Conservation (phyloP, 2,888 invertebrate genomes). For the Eupithecia exiguata region DNA sequence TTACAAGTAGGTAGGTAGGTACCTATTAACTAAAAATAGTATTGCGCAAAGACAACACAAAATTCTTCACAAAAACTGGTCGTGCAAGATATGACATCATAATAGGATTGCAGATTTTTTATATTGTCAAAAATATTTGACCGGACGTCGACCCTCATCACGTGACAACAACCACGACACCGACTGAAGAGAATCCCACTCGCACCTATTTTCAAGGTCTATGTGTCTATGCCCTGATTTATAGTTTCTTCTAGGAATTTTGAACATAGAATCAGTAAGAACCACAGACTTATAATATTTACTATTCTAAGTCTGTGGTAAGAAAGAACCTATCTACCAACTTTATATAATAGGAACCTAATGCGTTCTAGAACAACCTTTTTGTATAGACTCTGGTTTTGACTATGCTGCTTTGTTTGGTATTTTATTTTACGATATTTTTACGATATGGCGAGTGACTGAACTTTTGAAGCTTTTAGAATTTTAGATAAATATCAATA, state of each 20-base stretch:
- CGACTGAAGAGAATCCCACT: constrained; percentile 40
- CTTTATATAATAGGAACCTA: not conserved
- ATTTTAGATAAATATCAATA: not conserved
- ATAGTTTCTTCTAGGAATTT: constrained; percentile 33
- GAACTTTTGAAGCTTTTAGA: constrained; percentile 20
- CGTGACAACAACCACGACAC: constrained; percentile 57
- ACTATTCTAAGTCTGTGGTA: too few species aligned
- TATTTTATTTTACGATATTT: constrained; percentile 19
- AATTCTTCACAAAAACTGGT: constrained; percentile 55
- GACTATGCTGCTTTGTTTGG: constrained; percentile 15
- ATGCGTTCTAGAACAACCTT: constrained; percentile 7
- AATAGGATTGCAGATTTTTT: constrained; percentile 73
- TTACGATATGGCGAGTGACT: constrained; percentile 27
- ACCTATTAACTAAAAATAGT: constrained; percentile 18
- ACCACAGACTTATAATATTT: too few species aligned
- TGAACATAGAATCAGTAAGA: constrained; percentile 15
- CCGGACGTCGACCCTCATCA: constrained; percentile 71
- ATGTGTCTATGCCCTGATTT: constrained; percentile 40
- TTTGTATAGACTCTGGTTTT: not conserved
- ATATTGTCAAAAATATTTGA: constrained; percentile 73
- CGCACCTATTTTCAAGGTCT: constrained; percentile 39
- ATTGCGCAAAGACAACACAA: constrained; percentile 47
- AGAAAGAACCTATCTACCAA: not conserved
- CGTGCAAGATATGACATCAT: constrained; percentile 67
- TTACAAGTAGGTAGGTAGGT: not conserved